These are phyloP conservation scores for Erpetoichthys calabaricus DNA, from an alignment of 2,797 vertebrate species.

Conservation along the genomic window DNA sequence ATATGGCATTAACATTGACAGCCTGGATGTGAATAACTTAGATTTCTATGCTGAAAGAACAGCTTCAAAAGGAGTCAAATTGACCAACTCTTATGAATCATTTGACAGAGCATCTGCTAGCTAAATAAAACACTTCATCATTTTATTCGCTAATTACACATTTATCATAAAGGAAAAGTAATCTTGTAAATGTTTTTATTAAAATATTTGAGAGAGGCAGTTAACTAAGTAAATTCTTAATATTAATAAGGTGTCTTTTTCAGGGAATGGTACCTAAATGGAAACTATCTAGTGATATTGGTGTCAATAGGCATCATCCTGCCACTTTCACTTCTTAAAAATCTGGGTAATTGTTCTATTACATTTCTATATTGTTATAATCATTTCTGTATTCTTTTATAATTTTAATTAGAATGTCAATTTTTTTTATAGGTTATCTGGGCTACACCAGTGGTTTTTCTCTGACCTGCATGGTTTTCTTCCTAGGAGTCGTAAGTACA, in stretches of 20 bases:
- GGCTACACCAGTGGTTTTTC: slow-evolving; percentile 96
- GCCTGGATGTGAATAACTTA: no score
- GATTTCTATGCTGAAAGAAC: no score
- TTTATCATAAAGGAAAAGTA: no score
- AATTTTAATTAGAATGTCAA: slow-evolving; percentile 4
- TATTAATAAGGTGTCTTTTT: slow-evolving; percentile 10
- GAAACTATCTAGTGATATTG: slow-evolving; percentile 87
- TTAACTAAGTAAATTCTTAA: no score
- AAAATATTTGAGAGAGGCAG: no score
- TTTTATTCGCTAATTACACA: no score
- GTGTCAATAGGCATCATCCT: slow-evolving; percentile 83
- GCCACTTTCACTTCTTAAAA: slow-evolving; percentile 84
- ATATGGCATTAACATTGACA: no score
- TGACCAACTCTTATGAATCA: no score
- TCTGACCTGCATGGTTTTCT: slow-evolving; percentile 93
- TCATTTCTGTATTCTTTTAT: slow-evolving; percentile 1
- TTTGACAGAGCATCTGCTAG: no score
- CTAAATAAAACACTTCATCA: no score
- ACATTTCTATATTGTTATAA: slow-evolving; percentile 15
- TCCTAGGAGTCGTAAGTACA: slow-evolving; percentile 70
- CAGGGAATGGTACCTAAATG: slow-evolving; percentile 91
- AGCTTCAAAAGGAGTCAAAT: no score
- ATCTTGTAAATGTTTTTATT: no score
- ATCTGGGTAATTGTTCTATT: slow-evolving; percentile 60
- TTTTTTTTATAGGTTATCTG: slow-evolving; percentile 68